These are phyloP conservation scores for Rallus limicola DNA, from an alignment of 2,113 vertebrate species.

Conservation along the genomic window DNA sequence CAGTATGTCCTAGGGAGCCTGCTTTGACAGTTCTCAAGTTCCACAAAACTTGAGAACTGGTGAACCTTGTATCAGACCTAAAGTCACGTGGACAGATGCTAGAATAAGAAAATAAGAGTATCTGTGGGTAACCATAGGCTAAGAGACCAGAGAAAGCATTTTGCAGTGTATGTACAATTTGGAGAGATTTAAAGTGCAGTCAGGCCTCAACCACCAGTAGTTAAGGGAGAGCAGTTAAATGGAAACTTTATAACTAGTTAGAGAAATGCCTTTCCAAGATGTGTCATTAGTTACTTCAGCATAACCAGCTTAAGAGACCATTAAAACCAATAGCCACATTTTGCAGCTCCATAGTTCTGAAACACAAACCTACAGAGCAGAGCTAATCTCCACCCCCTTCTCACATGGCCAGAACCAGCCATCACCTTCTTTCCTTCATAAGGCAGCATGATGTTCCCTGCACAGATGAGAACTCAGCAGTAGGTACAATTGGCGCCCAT, in stretches of 20 bases:
- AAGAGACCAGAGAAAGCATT: not conserved
- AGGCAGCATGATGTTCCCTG: not conserved
- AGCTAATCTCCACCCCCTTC: not conserved
- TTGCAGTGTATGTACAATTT: not conserved
- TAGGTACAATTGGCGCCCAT: not conserved
- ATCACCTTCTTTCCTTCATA: not conserved
- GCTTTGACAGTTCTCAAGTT: not conserved
- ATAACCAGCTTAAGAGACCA: not conserved
- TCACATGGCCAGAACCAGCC: not conserved
- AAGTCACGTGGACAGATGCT: not conserved
- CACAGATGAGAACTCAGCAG: not conserved
- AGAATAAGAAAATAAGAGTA: not conserved
- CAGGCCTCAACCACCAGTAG: not conserved
- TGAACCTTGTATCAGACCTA: not conserved
- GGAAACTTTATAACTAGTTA: not conserved
- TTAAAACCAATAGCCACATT: not conserved
- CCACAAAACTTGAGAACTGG: not conserved
- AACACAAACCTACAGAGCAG: not conserved
- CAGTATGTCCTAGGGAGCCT: too few species aligned
- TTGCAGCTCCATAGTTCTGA: not conserved
- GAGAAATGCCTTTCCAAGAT: not conserved
- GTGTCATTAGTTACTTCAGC: not conserved
- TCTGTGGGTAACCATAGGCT: not conserved
- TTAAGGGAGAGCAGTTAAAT: not conserved
- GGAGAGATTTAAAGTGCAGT: not conserved